A percentile compares a stretch with the other conserved stretches of the same genome.
Evolutionary conservation across 2,113 vertebrate genomes (phyloP).

Genomic region (Acinonyx jubatus): DNA sequence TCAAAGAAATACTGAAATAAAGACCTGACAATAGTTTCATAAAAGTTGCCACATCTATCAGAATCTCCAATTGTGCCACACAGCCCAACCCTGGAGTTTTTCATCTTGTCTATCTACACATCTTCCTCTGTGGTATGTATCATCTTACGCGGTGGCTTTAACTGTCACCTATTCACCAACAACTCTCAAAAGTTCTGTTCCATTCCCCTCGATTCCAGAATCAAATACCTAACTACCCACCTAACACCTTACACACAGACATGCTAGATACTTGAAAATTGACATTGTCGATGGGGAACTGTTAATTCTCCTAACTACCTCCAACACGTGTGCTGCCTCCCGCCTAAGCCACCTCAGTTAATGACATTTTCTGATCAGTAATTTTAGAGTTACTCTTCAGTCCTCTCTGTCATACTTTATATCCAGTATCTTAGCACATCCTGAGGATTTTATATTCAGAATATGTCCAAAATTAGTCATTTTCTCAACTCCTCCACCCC

Average conservation of each 20-base stretch:
- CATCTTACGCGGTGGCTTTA: neutral
- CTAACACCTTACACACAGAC: neutral
- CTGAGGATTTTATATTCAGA: neutral
- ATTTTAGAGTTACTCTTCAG: neutral
- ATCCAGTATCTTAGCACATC: neutral
- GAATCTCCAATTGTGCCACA: neutral
- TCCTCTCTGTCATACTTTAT: neutral
- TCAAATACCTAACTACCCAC: neutral
- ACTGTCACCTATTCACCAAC: neutral
- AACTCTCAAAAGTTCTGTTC: neutral
- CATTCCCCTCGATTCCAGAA: neutral
- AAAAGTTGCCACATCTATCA: neutral
- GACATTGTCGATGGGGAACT: neutral
- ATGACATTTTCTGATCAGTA: neutral
- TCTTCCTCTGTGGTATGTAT: neutral
- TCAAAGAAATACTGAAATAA: neutral
- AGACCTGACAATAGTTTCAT: neutral
- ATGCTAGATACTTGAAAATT: neutral
- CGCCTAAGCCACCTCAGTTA: neutral
- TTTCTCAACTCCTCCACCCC: neutral
- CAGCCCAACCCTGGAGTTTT: neutral
- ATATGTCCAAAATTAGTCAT: neutral
- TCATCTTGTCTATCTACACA: neutral
- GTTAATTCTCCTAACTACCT: neutral
- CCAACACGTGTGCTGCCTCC: neutral